Base-by-base conservation (phyloP, 2,888 invertebrate species). In the Drosophila pegasa region DNA sequence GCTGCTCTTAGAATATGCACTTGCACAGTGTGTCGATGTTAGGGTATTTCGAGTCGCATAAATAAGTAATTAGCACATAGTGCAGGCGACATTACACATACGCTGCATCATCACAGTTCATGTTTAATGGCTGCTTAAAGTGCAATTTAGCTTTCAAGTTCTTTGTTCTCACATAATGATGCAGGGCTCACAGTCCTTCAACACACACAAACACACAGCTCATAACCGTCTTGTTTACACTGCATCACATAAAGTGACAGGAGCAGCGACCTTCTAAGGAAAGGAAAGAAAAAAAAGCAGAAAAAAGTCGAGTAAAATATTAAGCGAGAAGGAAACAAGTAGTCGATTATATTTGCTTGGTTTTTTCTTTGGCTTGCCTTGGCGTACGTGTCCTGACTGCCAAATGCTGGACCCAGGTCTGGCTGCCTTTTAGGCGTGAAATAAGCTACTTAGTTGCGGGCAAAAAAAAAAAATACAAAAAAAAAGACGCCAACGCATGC, bases 11-110 rank as follows among this genome's bases (percentile, higher is more conserved):
- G 66, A 66, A 61, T 38, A 55, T 59, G 60, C 57, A 61, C 60
- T 58, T 51, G 40, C 52, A 52, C 18, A 0, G 22, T 14, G 25
- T 16, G 16, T 16, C 10, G 16, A 9, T 61, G 16, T 52, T 25
- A 43, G 45, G 54, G 62, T 63, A 59, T 75, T 66, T 66, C 61
- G 58, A 68, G 69, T 62, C 63, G 65, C 70, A 88, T 85, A 88
- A 85, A 85, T 85, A 85, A 85, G 68, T 85, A 85, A 85, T 86
- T 85, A 85, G 80, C 78, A 71, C 79, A 87, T 74, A 85, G 82
- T 78, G 79, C 75, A 60, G 67, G 63, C 63, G 57, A 71, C 70
- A 65, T 78, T 68, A 43, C 58, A 60, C 54, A 69, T 54, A 60
- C 55, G 58, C 51, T 56, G 64, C 71, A 54, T 48, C 68, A 52